Evolutionary conservation across 2,888 invertebrate genomes (phyloP).

Genomic region (Plebejus argus): DNA sequence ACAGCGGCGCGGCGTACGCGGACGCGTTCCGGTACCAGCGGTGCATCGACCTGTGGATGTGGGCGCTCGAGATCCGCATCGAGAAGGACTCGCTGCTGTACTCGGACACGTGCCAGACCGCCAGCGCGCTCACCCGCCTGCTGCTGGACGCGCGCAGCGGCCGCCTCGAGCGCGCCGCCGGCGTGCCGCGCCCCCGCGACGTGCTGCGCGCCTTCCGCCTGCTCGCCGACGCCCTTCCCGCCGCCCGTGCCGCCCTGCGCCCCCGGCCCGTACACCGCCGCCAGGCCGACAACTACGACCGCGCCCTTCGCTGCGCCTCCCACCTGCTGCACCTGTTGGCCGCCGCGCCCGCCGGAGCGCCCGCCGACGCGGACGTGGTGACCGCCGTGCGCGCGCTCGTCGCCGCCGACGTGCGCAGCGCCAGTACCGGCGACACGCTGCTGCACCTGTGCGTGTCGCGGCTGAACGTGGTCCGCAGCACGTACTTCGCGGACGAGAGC

Average conservation of each 20-base stretch:
- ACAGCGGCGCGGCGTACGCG: conserved; percentile 86
- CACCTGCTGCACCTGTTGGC: conserved; percentile 87
- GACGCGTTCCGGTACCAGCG: conserved; percentile 88
- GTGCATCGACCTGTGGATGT: conserved; percentile 93
- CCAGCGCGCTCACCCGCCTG: conserved; percentile 91
- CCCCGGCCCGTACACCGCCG: conserved; percentile 86
- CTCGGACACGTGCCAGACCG: conserved; percentile 89
- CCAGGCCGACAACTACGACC: conserved; percentile 91
- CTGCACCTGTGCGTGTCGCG: conserved; percentile 91
- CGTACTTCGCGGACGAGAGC: conserved; percentile 87
- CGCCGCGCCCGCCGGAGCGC: conserved; percentile 64
- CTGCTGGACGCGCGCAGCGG: conserved; percentile 87
- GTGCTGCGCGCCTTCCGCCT: conserved; percentile 85
- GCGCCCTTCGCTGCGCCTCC: conserved; percentile 88
- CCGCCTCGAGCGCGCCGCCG: conserved; percentile 72
- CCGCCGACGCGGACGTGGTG: conserved; percentile 69
- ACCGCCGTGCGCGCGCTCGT: conserved; percentile 83
- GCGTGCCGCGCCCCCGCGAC: conserved; percentile 82
- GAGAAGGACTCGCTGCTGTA: conserved; percentile 88
- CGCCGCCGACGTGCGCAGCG: conserved; percentile 84
- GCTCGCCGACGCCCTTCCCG: conserved; percentile 82
- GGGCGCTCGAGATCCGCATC: conserved; percentile 90
- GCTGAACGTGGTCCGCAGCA: conserved; percentile 88
- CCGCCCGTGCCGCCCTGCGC: conserved; percentile 66
- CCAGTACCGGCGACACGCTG: conserved; percentile 88